Evolutionary conservation across 2,888 invertebrate genomes (phyloP), one percentile per base, ranked within the genome.

Genomic region (Microctonus hyperodae): DNA sequence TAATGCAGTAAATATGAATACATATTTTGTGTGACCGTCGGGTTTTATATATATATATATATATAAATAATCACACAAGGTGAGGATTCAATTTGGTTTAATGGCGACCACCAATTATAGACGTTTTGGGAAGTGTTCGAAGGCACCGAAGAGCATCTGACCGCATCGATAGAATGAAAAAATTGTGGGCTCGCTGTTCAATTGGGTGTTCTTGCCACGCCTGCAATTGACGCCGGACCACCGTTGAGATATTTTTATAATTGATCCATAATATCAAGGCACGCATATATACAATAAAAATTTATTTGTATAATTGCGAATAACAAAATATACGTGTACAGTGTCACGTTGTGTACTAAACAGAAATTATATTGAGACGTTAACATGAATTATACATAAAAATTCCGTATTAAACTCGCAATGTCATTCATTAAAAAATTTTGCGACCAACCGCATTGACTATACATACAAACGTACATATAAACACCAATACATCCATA

Each of bases 81-180:
- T 67, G 67, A 67, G 56, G 62, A 67, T 48, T 67, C 67, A 67
- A 67, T 67, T 67, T 67, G 37, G 62, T 25, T 57, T 62, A 67
- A 67, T 67, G 51, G 62, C 58, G 51, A 57, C 57, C 48, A 56
- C 57, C 62, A 67, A 67, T 67, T 67, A 67, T 16, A 58, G 28
- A 23, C 31, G 62, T 62, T 67, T 67, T 20, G 50, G 31, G 51
- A 40, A 58, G 31, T 40, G 33, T 37, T 40, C n/a, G 20, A 13
- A 10, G 4, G 56, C 25, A 51, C 53, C 16, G n/a, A 53, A 31
- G n/a, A 50, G 35, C 23, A 23, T 25, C 37, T 16, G 62, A 37
- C 50, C 22, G 53, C 40, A 40, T 63, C 48, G 51, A 57, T 40
- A 63, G 53, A 40, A 50, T 48, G 31, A 57, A 66, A 58, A 57